A percentile compares a stretch with the other conserved stretches of the same genome.
Evolutionary conservation across 2,113 vertebrate genomes (phyloP).

Genomic region (Xenopus borealis): DNA sequence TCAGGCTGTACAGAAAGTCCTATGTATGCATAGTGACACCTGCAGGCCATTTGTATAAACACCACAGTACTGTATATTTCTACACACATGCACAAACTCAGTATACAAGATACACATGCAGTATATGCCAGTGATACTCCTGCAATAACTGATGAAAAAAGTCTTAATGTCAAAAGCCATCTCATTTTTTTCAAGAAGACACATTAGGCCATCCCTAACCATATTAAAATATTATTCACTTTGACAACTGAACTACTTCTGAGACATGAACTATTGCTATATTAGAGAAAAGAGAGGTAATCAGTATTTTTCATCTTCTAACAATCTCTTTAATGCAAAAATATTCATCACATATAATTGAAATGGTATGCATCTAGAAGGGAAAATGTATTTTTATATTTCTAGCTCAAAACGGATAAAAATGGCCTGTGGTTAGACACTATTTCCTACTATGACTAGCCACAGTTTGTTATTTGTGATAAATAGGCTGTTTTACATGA

Average conservation of each 20-base stretch:
- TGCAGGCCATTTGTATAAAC: too few relatives aligned
- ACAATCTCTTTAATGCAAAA: slow-evolving; percentile 65
- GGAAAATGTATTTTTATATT: slow-evolving; percentile 61
- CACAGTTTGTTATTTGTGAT: not conserved
- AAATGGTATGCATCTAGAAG: slow-evolving; percentile 65
- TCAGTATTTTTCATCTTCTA: slow-evolving; percentile 67
- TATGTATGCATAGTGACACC: too few relatives aligned
- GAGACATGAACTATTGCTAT: slow-evolving; percentile 67
- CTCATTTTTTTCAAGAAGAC: slow-evolving; percentile 63
- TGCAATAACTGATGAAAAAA: slow-evolving; percentile 61
- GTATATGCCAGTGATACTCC: slow-evolving; percentile 50
- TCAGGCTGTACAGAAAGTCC: too few relatives aligned
- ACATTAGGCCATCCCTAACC: slow-evolving; percentile 61
- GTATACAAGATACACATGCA: slow-evolving; percentile 47
- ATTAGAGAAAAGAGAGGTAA: slow-evolving; percentile 62
- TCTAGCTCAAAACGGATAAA: slow-evolving; percentile 56
- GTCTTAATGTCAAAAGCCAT: slow-evolving; percentile 59
- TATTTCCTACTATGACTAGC: slow-evolving; percentile 45
- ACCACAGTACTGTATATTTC: too few relatives aligned
- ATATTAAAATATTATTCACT: slow-evolving; percentile 76
- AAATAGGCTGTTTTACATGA: not conserved
- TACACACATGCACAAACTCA: too few relatives aligned
- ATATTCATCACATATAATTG: slow-evolving; percentile 65
- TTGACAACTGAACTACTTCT: slow-evolving; percentile 68
- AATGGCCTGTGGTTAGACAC: slow-evolving; percentile 56